Conservation (phyloP, 2,888 invertebrate genomes). For the Empis stercorea region DNA sequence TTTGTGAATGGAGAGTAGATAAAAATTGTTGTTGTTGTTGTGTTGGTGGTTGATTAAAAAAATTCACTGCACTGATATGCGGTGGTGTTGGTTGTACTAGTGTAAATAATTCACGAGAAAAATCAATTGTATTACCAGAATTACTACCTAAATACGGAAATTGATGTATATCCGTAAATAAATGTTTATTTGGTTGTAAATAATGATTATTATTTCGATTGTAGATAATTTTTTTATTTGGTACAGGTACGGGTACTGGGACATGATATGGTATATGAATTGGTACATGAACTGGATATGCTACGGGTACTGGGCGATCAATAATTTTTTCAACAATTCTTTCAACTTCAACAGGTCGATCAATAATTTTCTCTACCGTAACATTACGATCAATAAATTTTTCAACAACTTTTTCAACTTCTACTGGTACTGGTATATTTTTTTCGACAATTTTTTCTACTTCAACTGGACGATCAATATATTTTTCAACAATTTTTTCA, state of each 20-base stretch:
- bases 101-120: background rate
- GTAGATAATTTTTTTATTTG: background rate
- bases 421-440: conserved; percentile 36
- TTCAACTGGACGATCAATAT: conserved; percentile 26
- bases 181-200: background rate
- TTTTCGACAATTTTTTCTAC: conserved; percentile 43
- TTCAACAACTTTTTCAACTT: conserved; percentile 33
- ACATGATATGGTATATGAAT: conserved; percentile 39
- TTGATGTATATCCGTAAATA: background rate
- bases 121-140: background rate
- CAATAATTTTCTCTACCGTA: conserved; percentile 34
- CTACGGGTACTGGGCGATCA: conserved; percentile 21
- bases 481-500: conserved; percentile 40
- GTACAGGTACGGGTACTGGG: conserved; percentile 29
- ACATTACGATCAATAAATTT: conserved; percentile 32
- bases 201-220: background rate
- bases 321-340: conserved; percentile 22
- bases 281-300: conserved; percentile 35
- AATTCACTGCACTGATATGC: background rate
- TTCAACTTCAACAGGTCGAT: conserved; percentile 35
- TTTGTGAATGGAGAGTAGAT: no score
- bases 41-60: background rate
- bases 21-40: background rate
- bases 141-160: background rate
- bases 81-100: background rate